Conservation (phyloP, 1,140 invertebrate genomes). For the Plectrocnemia conspersa region DNA sequence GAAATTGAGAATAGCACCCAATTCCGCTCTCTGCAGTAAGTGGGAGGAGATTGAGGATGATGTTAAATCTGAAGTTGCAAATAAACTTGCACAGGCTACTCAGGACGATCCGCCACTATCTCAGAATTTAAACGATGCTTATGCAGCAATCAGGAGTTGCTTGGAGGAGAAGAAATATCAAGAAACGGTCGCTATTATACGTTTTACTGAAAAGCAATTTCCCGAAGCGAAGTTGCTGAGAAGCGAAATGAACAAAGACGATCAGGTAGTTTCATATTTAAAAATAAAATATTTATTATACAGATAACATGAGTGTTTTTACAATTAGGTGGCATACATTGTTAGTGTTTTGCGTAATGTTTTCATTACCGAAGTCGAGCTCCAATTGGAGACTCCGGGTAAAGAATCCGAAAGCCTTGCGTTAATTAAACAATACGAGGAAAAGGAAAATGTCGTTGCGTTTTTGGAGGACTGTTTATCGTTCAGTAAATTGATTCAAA, state of each 20-base stretch:
- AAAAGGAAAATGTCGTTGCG: conserved; percentile 52
- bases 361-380: conserved; percentile 42
- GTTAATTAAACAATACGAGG: conserved; percentile 36
- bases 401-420: conserved; percentile 25
- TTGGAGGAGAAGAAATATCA: conserved; percentile 44
- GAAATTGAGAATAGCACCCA: conserved; percentile 47
- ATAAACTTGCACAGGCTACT: conserved; percentile 44
- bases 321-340: conserved; percentile 44
- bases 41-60: conserved; percentile 47
- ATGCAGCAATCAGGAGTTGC: conserved; percentile 43
- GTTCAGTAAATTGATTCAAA: conserved; percentile 64
- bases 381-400: conserved; percentile 39
- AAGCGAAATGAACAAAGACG: conserved; percentile 48
- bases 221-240: conserved; percentile 47
- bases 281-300: conserved; percentile 1
- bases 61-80: conserved; percentile 41
- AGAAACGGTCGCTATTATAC: conserved; percentile 47
- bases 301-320: conserved; percentile 18
- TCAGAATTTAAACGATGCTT: conserved; percentile 44
- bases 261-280: conserved; percentile 42
- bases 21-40: conserved; percentile 42
- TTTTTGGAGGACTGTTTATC: conserved; percentile 59
- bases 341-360: conserved; percentile 45
- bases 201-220: conserved; percentile 46
- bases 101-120: conserved; percentile 48